phyloP scores from a whole-genome alignment of 2,113 vertebrate species.

The Sapayoa aenigma region DNA sequence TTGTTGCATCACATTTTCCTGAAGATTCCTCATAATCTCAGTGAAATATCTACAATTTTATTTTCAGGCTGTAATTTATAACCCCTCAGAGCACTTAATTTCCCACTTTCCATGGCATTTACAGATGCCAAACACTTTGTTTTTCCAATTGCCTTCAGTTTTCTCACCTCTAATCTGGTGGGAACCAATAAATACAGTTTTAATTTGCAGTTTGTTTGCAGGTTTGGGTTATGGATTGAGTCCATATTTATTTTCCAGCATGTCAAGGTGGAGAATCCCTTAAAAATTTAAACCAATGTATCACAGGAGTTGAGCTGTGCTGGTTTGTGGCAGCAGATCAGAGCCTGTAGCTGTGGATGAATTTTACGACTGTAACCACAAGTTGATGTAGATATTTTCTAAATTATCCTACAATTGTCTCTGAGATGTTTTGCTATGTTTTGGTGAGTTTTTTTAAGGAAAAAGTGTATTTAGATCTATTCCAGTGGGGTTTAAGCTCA shows the following conservation, averaged over 20 bases:
- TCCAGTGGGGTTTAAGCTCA: not conserved
- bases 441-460: not conserved
- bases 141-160: not conserved
- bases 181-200: not conserved
- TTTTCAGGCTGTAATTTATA: not conserved
- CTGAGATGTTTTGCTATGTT: not conserved
- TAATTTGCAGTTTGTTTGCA: not conserved
- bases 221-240: not conserved
- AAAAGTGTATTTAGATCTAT: not conserved
- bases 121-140: not conserved
- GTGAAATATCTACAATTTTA: not conserved
- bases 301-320: rapidly evolving
- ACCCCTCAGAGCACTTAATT: not conserved
- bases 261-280: not conserved
- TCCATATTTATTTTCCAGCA: not conserved
- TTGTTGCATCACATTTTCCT: not conserved
- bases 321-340: not conserved
- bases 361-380: not conserved
- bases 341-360: not conserved
- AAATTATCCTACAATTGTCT: not conserved
- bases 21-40: not conserved
- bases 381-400: not conserved
- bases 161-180: not conserved
- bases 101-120: not conserved
- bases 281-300: rapidly evolving